phyloP scores from a whole-genome alignment of 2,113 vertebrate species.

The Neolamprologus toae region DNA sequence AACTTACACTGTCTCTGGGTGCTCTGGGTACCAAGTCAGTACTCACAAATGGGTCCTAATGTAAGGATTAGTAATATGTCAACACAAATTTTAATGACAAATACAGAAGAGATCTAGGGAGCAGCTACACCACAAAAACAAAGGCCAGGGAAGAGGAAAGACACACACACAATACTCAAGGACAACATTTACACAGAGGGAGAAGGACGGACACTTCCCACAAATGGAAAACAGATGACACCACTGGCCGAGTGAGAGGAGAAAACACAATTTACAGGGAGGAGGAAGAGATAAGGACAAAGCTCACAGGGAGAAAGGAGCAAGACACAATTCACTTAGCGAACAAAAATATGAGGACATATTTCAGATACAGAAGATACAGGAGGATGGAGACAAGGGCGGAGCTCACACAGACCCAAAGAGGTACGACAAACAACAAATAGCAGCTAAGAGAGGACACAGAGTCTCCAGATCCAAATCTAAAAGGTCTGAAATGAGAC shows the following conservation, averaged over 20 bases:
- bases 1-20: not conserved
- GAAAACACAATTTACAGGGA: not conserved
- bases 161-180: not conserved
- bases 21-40: not conserved
- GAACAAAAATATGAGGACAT: rapidly evolving
- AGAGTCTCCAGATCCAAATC: rapidly evolving
- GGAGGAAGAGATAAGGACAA: not conserved
- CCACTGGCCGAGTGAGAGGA: rapidly evolving
- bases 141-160: not conserved
- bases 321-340: not conserved
- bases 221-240: not conserved
- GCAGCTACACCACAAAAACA: not conserved
- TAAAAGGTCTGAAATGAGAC: not conserved
- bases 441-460: rapidly evolving
- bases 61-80: not conserved
- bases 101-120: not conserved
- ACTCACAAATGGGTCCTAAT: not conserved
- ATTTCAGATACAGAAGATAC: not conserved
- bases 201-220: rapidly evolving
- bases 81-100: rapidly evolving
- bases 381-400: not conserved
- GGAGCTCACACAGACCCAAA: not conserved
- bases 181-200: not conserved
- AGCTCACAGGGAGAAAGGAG: not conserved
- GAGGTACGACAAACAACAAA: rapidly evolving